phyloP scores from a whole-genome alignment of 2,113 vertebrate species.

The Nettapus auritus region DNA sequence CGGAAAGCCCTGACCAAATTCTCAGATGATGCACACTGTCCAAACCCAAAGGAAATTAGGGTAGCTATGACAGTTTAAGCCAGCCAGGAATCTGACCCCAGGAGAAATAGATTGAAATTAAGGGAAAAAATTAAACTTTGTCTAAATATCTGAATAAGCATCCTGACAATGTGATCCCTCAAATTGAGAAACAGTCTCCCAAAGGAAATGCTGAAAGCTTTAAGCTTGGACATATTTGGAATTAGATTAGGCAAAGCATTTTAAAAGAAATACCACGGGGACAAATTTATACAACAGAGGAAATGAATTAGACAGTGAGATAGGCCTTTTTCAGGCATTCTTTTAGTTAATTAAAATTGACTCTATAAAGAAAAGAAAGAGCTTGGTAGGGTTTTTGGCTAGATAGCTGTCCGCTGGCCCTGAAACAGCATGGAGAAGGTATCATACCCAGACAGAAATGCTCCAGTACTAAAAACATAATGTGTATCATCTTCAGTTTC shows the following conservation, averaged over 20 bases:
- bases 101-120: conserved; percentile 27
- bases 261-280: conserved; percentile 1
- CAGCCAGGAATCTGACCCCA: neutral
- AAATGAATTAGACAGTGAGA: conserved; percentile 18
- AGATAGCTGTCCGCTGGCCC: neutral
- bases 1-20: neutral
- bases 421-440: neutral
- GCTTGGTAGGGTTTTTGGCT: neutral
- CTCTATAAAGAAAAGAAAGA: neutral
- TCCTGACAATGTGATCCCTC: neutral
- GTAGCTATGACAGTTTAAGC: neutral
- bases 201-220: neutral
- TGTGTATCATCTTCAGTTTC: neutral
- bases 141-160: conserved; percentile 22
- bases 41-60: conserved; percentile 35
- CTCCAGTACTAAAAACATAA: neutral
- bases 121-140: conserved; percentile 21
- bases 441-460: neutral
- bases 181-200: conserved; percentile 14
- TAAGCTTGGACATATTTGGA: conserved; percentile 8
- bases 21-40: neutral
- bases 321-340: neutral
- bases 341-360: conserved; percentile 1
- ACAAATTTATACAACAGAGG: neutral
- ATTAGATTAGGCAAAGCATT: conserved; percentile 17